Base-by-base conservation (phyloP, 2,888 invertebrate genomes). In the Kryphioiulus occultus region DNA sequence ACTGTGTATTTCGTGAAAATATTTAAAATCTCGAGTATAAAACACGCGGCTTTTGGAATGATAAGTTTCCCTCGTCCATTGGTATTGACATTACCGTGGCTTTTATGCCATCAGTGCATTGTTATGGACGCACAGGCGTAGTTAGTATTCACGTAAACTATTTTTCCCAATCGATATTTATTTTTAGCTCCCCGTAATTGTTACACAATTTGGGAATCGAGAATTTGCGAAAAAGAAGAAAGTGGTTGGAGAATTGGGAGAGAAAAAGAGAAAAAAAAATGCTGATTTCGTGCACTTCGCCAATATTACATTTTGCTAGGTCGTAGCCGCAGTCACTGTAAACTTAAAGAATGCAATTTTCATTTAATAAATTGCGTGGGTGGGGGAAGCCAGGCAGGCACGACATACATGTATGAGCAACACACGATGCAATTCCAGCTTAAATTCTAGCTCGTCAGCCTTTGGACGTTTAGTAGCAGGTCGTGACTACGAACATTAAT, bases 81-180 rank as follows among this genome's bases (percentile, higher is more conserved):
- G 22, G n/a, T 68, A 68, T 68, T 68, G 59, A 68, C 59, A 68
- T 68, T 68, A n/a, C n/a, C n/a, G n/a, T n/a, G n/a, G 59, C 35
- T 35, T 35, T 35, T 35, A 35, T 35, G 3, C 35, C 35, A 35
- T 35, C 7, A 2, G 35, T 4, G 35, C 35, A 35, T 35, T 35
- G 35, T 35, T 35, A 35, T 35, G 7, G 2, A 35, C n/a, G 35
- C 35, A 35, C 35, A 2, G 35, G 5, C 22, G 26, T 68, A n/a
- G n/a, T 68, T n/a, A 22, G 59, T 26, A n/a, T 22, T 68, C 59
- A n/a, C 22, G 59, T 7, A 68, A 22, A 68, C n/a, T 68, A 68
- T 68, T 22, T 68, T 68, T 22, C 9, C 22, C 7, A 68, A 68
- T 68, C 59, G n/a, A 68, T 68, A 68, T 68, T 22, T 68, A 68